Conservation (phyloP, 2,888 invertebrate genomes). For the Smittia sp. region DNA sequence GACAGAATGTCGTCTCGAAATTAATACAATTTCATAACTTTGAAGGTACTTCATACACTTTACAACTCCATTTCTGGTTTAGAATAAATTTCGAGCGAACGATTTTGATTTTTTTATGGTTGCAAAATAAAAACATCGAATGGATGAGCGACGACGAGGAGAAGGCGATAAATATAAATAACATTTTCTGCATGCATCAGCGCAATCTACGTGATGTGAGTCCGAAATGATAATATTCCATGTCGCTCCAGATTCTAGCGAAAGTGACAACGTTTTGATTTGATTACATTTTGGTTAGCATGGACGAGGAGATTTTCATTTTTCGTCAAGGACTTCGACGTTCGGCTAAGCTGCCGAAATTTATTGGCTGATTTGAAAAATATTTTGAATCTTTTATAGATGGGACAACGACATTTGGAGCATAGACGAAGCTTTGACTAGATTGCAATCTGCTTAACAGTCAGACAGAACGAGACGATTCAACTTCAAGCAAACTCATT, state of each 20-base stretch:
- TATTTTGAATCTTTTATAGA: too few relatives aligned
- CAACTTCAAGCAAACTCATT: too few relatives aligned
- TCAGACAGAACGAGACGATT: too few relatives aligned
- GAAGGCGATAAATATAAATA: slow-evolving; percentile 42
- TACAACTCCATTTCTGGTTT: not conserved
- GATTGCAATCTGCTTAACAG: too few relatives aligned
- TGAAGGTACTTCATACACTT: slow-evolving; percentile 12
- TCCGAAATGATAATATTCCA: slow-evolving; percentile 44
- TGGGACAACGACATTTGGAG: too few relatives aligned
- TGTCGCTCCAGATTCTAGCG: not conserved
- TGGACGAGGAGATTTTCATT: too few relatives aligned
- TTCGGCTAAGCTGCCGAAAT: too few relatives aligned
- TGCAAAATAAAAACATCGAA: not conserved
- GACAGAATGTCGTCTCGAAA: not conserved
- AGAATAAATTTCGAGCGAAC: not conserved
- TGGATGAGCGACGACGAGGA: not conserved
- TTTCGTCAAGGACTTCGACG: too few relatives aligned
- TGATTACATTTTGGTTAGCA: slow-evolving; percentile 8
- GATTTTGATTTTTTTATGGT: slow-evolving; percentile 22
- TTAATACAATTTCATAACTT: slow-evolving; percentile 1
- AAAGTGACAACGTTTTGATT: slow-evolving; percentile 34
- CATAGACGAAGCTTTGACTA: too few relatives aligned
- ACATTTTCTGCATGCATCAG: slow-evolving; percentile 44
- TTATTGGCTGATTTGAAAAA: too few relatives aligned
- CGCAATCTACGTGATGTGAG: slow-evolving; percentile 45